Evolutionary conservation across 2,113 vertebrate species (phyloP).

Genomic region (Egretta garzetta): DNA sequence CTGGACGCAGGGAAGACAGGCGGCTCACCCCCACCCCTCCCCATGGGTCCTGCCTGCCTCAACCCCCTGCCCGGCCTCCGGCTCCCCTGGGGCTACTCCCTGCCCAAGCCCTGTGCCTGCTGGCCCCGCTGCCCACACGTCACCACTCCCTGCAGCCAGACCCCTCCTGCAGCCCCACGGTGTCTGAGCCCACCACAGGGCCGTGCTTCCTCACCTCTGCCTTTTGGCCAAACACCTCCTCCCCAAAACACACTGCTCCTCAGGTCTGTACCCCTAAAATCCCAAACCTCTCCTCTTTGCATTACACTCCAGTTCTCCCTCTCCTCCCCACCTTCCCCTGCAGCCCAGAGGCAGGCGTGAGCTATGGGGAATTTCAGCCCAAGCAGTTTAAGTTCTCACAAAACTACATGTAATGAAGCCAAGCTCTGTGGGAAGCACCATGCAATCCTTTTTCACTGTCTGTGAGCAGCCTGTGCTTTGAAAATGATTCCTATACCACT

Average conservation of each 20-base stretch:
- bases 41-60: not conserved
- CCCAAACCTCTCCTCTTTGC: not conserved
- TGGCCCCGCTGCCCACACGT: not conserved
- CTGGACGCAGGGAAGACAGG: not conserved
- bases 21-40: not conserved
- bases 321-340: not conserved
- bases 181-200: not conserved
- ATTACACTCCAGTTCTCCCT: not conserved
- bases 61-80: rapidly evolving
- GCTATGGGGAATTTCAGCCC: rapidly evolving
- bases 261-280: not conserved
- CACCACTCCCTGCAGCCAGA: not conserved
- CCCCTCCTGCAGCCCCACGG: not conserved
- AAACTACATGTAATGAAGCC: not conserved
- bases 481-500: not conserved
- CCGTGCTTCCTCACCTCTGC: not conserved
- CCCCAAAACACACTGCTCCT: not conserved
- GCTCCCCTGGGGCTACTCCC: not conserved
- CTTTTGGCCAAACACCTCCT: not conserved
- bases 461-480: not conserved
- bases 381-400: not conserved
- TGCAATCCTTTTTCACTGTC: not conserved
- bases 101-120: not conserved
- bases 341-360: not conserved
- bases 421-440: not conserved